Evolutionary conservation across 2,888 invertebrate species (phyloP).

Genomic region (Deroplatys truncata): DNA sequence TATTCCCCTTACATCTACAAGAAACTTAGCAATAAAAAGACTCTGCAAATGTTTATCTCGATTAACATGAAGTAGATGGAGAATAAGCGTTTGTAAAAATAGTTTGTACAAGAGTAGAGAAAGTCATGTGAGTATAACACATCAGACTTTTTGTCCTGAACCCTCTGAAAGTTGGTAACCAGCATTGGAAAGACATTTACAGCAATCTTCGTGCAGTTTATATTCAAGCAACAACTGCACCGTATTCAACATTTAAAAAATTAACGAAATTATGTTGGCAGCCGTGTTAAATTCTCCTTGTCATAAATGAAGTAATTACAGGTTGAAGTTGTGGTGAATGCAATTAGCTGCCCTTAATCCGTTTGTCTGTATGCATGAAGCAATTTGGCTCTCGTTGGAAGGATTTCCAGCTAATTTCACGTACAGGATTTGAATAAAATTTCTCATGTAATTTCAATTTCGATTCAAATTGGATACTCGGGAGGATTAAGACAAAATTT

Average conservation of each 20-base stretch:
- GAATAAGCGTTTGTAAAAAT: no score
- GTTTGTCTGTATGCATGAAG: not conserved
- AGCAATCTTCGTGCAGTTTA: not conserved
- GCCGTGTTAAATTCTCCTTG: not conserved
- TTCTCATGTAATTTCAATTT: not conserved
- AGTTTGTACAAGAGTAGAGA: no score
- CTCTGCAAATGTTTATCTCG: no score
- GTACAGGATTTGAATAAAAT: not conserved
- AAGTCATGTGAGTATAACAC: no score
- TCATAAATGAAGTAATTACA: not conserved
- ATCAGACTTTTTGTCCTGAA: no score
- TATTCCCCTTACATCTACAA: no score
- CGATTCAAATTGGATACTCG: not conserved
- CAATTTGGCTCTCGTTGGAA: not conserved
- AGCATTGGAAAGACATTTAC: not conserved
- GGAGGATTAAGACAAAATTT: not conserved
- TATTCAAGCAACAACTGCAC: not conserved
- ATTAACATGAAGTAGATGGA: no score
- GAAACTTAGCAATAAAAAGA: no score
- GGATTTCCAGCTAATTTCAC: not conserved
- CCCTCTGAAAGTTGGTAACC: no score
- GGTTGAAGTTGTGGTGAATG: not conserved
- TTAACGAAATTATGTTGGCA: not conserved
- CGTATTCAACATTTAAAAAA: not conserved
- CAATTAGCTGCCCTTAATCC: not conserved